phyloP scores from a whole-genome alignment of 1,140 invertebrate genomes.

The Drosophila rhopaloa region DNA sequence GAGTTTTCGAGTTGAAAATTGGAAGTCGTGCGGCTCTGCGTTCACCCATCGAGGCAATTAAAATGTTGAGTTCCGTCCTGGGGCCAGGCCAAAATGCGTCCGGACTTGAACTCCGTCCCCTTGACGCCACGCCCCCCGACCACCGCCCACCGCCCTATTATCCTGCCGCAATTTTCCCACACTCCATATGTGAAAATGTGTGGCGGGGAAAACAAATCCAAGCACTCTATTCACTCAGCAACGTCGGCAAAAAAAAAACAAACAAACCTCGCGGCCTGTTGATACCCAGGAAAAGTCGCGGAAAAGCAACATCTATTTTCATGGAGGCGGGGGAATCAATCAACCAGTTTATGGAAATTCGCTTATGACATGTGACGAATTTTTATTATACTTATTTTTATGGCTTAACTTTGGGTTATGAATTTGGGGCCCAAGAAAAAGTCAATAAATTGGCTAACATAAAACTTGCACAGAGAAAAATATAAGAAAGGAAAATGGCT shows the following conservation, averaged over 20 bases:
- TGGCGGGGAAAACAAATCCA: constrained; percentile 36
- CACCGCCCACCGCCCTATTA: not conserved
- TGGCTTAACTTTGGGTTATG: constrained; percentile 1
- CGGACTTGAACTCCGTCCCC: constrained; percentile 5
- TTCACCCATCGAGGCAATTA: constrained; percentile 64
- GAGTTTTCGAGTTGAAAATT: constrained; percentile 65
- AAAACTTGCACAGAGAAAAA: not conserved
- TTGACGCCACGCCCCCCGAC: not conserved
- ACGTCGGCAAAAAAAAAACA: not conserved
- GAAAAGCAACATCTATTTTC: constrained; percentile 12
- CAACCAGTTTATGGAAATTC: constrained; percentile 34
- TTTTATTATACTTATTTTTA: constrained; percentile 20
- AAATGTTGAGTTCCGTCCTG: constrained; percentile 52
- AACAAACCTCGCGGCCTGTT: not conserved
- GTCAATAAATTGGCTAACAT: no score
- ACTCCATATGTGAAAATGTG: constrained; percentile 29
- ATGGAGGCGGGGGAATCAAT: constrained; percentile 14
- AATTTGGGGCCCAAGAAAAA: not conserved
- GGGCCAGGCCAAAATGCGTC: constrained; percentile 14
- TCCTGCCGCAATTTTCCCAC: constrained; percentile 18
- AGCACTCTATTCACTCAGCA: constrained; percentile 18
- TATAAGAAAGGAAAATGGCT: no score
- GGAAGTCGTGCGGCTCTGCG: constrained; percentile 38
- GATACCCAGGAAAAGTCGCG: constrained; percentile 14
- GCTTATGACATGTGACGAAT: constrained; percentile 15